These are phyloP conservation scores for Trissoscelio sp. DNA, from an alignment of 2,888 invertebrate genomes.

Conservation along the genomic window DNA sequence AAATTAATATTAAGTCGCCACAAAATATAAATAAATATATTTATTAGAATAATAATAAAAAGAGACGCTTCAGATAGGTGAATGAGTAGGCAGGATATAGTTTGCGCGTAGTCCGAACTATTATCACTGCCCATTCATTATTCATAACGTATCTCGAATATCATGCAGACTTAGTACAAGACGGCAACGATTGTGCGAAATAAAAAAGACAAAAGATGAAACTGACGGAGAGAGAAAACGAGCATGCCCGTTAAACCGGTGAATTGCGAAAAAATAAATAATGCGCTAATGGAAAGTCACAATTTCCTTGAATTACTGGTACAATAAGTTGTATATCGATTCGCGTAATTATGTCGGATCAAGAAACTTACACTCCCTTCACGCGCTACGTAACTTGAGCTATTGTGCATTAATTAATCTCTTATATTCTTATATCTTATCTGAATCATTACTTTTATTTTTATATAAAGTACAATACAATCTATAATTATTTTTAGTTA, in stretches of 20 bases:
- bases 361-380: slow-evolving; percentile 22
- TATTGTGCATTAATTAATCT: slow-evolving; percentile 5
- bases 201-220: slow-evolving; percentile 28
- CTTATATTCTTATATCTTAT: too few relatives aligned
- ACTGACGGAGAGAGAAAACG: background rate
- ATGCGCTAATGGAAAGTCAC: slow-evolving; percentile 32
- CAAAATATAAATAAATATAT: too few relatives aligned
- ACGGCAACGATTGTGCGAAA: slow-evolving; percentile 13
- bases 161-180: slow-evolving; percentile 40
- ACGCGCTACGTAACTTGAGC: slow-evolving; percentile 5
- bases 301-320: slow-evolving; percentile 29
- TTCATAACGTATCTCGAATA: slow-evolving; percentile 60
- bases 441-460: too few relatives aligned
- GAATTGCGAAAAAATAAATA: slow-evolving; percentile 38
- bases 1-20: too few relatives aligned
- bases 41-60: slow-evolving; percentile 14
- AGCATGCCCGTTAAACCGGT: background rate
- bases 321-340: slow-evolving; percentile 25
- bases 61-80: slow-evolving; percentile 12
- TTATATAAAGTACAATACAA: too few relatives aligned
- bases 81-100: slow-evolving; percentile 59
- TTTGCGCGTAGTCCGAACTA: slow-evolving; percentile 49
- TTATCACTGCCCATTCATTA: slow-evolving; percentile 57
- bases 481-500: too few relatives aligned
- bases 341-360: slow-evolving; percentile 25